These are phyloP conservation scores for Cirrhinus molitorella DNA, from an alignment of 2,797 vertebrate species.

Conservation along the genomic window DNA sequence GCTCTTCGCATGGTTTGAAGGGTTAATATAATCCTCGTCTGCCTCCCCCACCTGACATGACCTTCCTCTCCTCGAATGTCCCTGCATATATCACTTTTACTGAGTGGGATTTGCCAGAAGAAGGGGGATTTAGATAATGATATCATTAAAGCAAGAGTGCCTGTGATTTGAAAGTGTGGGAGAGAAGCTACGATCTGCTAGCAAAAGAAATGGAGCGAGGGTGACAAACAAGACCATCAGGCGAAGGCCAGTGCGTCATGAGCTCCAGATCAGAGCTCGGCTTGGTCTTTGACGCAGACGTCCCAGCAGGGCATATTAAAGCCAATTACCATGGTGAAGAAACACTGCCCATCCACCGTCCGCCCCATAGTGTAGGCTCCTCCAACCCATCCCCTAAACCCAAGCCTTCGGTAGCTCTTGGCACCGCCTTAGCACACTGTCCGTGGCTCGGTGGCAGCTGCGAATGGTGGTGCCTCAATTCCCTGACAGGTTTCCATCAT, in stretches of 20 bases:
- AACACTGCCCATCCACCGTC: conserved; percentile 34
- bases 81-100: conserved; percentile 9
- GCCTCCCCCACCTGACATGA: background rate
- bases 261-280: conserved; percentile 47
- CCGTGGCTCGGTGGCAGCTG: conserved; percentile 59
- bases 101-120: conserved; percentile 45
- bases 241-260: conserved; percentile 31
- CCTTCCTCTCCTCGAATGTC: conserved; percentile 1
- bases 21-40: conserved; percentile 36
- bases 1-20: conserved; percentile 34
- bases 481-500: conserved; percentile 63
- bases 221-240: conserved; percentile 41
- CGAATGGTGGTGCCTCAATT: conserved; percentile 56
- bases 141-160: conserved; percentile 55
- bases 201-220: conserved; percentile 34
- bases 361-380: conserved; percentile 9
- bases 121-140: conserved; percentile 56
- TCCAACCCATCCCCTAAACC: conserved; percentile 32
- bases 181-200: conserved; percentile 34
- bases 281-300: conserved; percentile 28
- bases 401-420: conserved; percentile 44
- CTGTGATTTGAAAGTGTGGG: conserved; percentile 30
- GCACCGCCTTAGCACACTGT: conserved; percentile 29
- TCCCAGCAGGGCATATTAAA: conserved; percentile 58
- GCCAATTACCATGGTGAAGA: conserved; percentile 56